Percentiles rank a stretch among this genome's conserved stretches.
These are phyloP conservation scores for Anarrhichthys ocellatus DNA, from an alignment of 2,113 vertebrate species.

Conservation along the genomic window DNA sequence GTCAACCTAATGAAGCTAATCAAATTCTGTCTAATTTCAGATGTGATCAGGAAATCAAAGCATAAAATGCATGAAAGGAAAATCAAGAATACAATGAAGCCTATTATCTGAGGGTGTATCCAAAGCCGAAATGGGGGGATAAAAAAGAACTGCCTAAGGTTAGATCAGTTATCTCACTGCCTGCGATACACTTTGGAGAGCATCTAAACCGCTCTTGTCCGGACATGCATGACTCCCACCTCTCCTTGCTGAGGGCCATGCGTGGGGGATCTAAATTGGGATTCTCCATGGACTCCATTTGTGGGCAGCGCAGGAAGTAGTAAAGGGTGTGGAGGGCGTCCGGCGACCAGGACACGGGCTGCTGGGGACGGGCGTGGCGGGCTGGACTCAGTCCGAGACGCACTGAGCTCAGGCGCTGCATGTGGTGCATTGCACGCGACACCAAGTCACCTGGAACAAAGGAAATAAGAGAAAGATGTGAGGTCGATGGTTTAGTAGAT, in stretches of 20 bases:
- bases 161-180: slow-evolving; percentile 26
- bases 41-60: slow-evolving; percentile 4
- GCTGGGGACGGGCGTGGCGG: slow-evolving; percentile 88
- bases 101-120: not conserved
- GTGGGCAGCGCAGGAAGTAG: slow-evolving; percentile 98
- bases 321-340: slow-evolving; percentile 98
- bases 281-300: slow-evolving; percentile 99
- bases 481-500: not conserved
- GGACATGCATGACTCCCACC: slow-evolving; percentile 81
- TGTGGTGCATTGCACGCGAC: slow-evolving; percentile 97
- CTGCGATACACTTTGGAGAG: not conserved
- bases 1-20: slow-evolving; percentile 13
- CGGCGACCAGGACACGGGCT: slow-evolving; percentile 95
- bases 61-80: not conserved
- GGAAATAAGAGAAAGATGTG: not conserved
- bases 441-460: slow-evolving; percentile 92
- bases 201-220: slow-evolving; percentile 4
- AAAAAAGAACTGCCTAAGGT: not conserved
- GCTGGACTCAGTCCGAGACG: slow-evolving; percentile 91
- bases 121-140: not conserved
- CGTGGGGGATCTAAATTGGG: slow-evolving; percentile 97
- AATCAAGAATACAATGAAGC: not conserved
- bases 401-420: slow-evolving; percentile 91
- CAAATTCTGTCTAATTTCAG: not conserved
- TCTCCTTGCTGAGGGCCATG: slow-evolving; percentile 96